Evolutionary conservation across 1,140 invertebrate genomes (phyloP), one percentile per base, ranked within the genome.

Genomic region (Euura lappo): DNA sequence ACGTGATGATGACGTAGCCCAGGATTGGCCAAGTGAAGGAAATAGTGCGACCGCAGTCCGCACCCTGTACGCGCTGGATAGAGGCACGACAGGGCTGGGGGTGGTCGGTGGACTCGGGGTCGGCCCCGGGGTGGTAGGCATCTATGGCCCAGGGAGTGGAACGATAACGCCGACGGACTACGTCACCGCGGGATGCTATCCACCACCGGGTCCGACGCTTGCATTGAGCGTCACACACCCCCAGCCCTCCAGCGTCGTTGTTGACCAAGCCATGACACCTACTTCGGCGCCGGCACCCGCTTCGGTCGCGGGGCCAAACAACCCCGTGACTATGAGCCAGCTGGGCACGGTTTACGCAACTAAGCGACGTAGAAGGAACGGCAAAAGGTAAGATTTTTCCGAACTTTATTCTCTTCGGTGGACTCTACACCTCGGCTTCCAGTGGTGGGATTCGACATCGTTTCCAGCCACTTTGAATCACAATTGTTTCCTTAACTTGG

Each of bases 301-400:
- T 2, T 76, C 81, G 69, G 76, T 79, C 69, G 79, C 83, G 78
- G 84, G 84, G 73, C 79, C 84, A 76, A 85, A 88, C 76, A 87
- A 90, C 78, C 81, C 87, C 76, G 84, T 88, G 72, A 87, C 87
- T 76, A 94, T 96, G 90, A 96, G 94, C 88, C 95, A 97, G 82
- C 91, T 97, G 77, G 95, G 95, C 74, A 98, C 97, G 78, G 97
- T 98, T 81, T 98, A 98, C 86, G 96, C 96, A 72, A 98, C 97
- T 72, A 98, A 98, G 86, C 88, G 97, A 80, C 90, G 97, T 83
- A 89, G 97, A 81, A 90, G 96, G 79, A 98, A 97, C 87, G 96
- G 96, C 77, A 98, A 98, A 90, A 98, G 95, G 97, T 98, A 88
- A 89, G 90, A 69, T 75, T 11, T 65, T 72, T 28, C 4, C 45